A percentile compares a stretch with the other conserved stretches of the same genome.
Evolutionary conservation across 2,113 vertebrate genomes (phyloP).

Genomic region (Spheniscus mendiculus): DNA sequence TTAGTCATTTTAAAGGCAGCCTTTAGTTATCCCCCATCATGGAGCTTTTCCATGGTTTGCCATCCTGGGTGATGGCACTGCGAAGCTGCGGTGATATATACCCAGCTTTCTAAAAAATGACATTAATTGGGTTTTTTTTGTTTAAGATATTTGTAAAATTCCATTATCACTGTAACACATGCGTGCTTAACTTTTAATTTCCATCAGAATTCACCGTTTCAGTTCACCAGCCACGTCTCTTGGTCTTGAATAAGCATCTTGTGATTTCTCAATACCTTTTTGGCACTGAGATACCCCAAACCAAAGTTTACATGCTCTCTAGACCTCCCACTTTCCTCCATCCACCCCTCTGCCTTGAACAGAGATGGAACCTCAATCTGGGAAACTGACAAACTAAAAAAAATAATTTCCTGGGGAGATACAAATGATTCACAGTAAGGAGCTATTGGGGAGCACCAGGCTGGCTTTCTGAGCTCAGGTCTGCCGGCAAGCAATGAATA

Average conservation of each 20-base stretch:
- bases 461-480: background rate
- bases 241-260: background rate
- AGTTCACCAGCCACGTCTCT: rapidly evolving
- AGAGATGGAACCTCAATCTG: background rate
- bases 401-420: background rate
- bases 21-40: background rate
- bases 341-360: background rate
- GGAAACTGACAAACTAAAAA: background rate
- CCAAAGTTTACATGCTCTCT: background rate
- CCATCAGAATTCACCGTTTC: background rate
- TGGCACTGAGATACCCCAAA: background rate
- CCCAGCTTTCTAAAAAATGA: background rate
- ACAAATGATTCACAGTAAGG: background rate
- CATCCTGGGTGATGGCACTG: background rate
- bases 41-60: background rate
- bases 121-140: background rate
- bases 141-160: background rate
- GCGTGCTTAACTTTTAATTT: background rate
- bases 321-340: background rate
- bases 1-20: background rate
- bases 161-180: rapidly evolving
- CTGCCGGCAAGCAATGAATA: background rate
- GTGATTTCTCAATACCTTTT: background rate
- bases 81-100: background rate
- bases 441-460: background rate